Evolutionary conservation across 1,140 invertebrate genomes (phyloP).

Genomic region (Rhysida immarginata): DNA sequence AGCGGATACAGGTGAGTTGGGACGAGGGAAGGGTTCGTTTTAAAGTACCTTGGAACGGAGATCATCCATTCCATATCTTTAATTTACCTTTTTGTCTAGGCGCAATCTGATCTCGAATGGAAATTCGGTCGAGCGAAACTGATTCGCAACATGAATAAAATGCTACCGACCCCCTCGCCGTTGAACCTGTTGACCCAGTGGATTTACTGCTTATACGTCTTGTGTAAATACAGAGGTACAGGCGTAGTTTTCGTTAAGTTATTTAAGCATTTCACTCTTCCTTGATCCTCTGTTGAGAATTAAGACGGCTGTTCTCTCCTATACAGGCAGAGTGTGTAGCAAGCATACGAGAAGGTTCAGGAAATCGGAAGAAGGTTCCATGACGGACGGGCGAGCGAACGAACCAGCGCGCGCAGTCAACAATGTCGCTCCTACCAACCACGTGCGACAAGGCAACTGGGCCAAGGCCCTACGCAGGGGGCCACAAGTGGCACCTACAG

Average conservation of each 20-base stretch:
- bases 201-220: constrained; percentile 62
- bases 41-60: too few relatives aligned
- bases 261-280: background rate
- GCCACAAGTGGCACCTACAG: constrained; percentile 26
- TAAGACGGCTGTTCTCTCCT: background rate
- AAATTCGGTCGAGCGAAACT: constrained; percentile 98
- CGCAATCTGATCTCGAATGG: constrained; percentile 99
- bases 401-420: constrained; percentile 20
- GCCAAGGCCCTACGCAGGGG: constrained; percentile 26
- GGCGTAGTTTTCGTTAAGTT: background rate
- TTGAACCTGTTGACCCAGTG: constrained; percentile 90
- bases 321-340: constrained; percentile 23
- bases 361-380: constrained; percentile 12
- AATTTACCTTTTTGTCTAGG: constrained; percentile 37
- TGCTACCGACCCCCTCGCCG: constrained; percentile 89
- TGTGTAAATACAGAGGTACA: constrained; percentile 60
- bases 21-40: too few relatives aligned
- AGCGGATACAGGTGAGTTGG: constrained; percentile 79
- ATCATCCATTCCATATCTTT: background rate
- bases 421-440: constrained; percentile 20
- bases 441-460: constrained; percentile 16
- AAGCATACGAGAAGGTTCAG: constrained; percentile 7
- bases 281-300: too few relatives aligned
- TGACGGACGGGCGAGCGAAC: constrained; percentile 20
- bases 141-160: constrained; percentile 96